Evolutionary conservation across 2,888 invertebrate genomes (phyloP).

Genomic region (Heteropelma amictum): DNA sequence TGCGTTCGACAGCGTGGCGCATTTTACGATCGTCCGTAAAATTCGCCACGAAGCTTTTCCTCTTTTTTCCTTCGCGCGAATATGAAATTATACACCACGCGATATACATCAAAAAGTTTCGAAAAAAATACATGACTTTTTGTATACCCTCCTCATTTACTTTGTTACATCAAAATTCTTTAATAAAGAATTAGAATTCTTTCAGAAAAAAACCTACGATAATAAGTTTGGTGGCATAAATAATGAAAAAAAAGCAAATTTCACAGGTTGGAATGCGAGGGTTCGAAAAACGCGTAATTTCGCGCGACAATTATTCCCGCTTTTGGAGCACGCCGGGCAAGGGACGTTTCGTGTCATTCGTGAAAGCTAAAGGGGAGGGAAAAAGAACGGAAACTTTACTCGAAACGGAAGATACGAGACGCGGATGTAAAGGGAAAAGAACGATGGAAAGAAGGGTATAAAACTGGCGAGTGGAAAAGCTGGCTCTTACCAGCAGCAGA

Average conservation of each 20-base stretch:
- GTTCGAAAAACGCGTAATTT: too few relatives aligned
- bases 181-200: too few relatives aligned
- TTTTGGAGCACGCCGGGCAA: not conserved
- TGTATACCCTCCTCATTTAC: too few relatives aligned
- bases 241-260: too few relatives aligned
- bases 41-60: slow-evolving; percentile 4
- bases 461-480: slow-evolving; percentile 45
- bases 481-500: slow-evolving; percentile 41
- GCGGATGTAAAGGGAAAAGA: slow-evolving; percentile 17
- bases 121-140: not conserved
- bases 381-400: too few relatives aligned
- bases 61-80: not conserved
- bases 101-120: too few relatives aligned
- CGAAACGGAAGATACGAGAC: too few relatives aligned
- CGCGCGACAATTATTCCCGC: not conserved
- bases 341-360: not conserved
- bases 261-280: too few relatives aligned
- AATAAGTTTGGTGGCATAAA: too few relatives aligned
- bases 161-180: too few relatives aligned
- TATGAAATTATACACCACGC: not conserved
- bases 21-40: slow-evolving; percentile 7
- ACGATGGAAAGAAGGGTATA: slow-evolving; percentile 27
- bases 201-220: too few relatives aligned
- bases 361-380: too few relatives aligned
- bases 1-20: not conserved